phyloP scores from a whole-genome alignment of 2,797 vertebrate genomes.

The Poecilia velifera region DNA sequence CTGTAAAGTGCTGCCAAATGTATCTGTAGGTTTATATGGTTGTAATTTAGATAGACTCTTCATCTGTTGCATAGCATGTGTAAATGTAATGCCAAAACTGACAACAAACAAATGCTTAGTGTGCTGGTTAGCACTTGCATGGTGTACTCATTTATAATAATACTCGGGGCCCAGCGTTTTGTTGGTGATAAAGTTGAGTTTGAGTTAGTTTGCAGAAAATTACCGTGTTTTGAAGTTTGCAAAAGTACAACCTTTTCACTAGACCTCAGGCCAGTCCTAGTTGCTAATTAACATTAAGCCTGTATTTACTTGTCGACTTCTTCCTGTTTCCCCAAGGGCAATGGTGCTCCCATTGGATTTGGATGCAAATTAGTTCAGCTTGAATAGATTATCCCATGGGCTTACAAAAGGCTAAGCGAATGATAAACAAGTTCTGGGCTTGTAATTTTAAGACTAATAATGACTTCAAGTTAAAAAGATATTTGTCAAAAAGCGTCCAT shows the following conservation, averaged over 20 bases:
- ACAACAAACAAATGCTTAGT: constrained; percentile 7
- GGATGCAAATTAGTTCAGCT: constrained; percentile 66
- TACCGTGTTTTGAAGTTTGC: constrained; percentile 47
- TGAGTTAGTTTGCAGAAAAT: constrained; percentile 29
- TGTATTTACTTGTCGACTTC: constrained; percentile 50
- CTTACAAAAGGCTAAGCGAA: constrained; percentile 34
- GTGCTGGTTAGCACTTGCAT: constrained; percentile 13
- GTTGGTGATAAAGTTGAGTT: constrained; percentile 7
- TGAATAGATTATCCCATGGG: constrained; percentile 38
- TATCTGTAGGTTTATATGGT: constrained; percentile 10
- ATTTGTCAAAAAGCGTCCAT: background rate
- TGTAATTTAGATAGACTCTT: background rate
- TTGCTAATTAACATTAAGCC: constrained; percentile 64
- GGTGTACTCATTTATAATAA: constrained; percentile 26
- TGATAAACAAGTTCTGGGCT: constrained; percentile 57
- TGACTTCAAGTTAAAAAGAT: constrained; percentile 27
- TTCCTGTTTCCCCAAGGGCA: constrained; percentile 36
- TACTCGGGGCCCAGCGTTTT: background rate
- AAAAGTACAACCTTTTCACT: constrained; percentile 33
- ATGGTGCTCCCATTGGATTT: constrained; percentile 28
- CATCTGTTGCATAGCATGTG: constrained; percentile 13
- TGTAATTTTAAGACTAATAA: constrained; percentile 31
- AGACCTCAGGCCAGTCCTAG: constrained; percentile 42
- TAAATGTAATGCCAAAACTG: background rate
- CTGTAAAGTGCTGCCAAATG: constrained; percentile 5